Evolutionary conservation across 2,888 invertebrate species (phyloP).

Genomic region (Teleogryllus oceanicus): DNA sequence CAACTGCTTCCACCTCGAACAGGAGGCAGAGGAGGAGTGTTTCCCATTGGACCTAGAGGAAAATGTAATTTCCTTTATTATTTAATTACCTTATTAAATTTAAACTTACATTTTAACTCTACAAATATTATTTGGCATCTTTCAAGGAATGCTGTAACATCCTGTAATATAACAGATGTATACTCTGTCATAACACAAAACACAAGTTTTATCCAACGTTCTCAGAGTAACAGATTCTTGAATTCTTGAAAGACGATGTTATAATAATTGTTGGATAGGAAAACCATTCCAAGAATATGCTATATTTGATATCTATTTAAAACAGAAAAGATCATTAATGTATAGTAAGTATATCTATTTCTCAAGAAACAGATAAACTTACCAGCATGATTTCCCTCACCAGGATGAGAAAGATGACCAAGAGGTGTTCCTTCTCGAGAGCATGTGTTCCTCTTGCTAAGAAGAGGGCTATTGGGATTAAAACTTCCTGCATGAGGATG

Average conservation of each 20-base stretch:
- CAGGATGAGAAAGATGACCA: constrained; percentile 26
- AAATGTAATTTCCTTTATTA: no score
- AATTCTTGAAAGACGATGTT: no score
- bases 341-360: no score
- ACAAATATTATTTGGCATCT: no score
- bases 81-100: no score
- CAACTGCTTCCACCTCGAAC: constrained; percentile 35
- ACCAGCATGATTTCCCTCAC: constrained; percentile 25
- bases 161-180: not conserved
- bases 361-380: not conserved
- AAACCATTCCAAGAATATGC: no score
- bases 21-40: constrained; percentile 32
- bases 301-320: no score
- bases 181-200: not conserved
- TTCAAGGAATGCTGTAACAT: not conserved
- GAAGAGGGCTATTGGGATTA: constrained; percentile 34
- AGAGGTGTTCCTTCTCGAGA: constrained; percentile 35
- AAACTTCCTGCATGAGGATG: constrained; percentile 29
- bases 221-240: no score
- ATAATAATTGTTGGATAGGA: no score
- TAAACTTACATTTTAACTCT: no score
- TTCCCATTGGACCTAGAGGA: not conserved
- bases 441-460: constrained; percentile 34
- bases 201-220: no score
- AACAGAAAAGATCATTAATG: no score